Conservation (phyloP, 1,140 invertebrate genomes). For the Drosophila fuyamai region DNA sequence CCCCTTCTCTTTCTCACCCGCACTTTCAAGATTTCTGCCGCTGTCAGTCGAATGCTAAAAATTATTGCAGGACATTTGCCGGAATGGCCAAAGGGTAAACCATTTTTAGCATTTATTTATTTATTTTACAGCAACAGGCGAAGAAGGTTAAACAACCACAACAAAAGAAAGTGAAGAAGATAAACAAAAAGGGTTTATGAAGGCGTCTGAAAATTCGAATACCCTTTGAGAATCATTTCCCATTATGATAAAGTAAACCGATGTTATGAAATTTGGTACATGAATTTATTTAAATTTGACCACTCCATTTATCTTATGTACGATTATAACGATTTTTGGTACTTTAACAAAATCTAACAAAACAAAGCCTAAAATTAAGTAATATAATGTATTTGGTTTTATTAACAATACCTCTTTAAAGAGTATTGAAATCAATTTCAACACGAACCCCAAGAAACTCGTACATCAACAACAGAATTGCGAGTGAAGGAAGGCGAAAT, state of each 20-base stretch:
- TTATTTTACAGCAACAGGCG: constrained; percentile 51
- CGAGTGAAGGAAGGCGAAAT: not conserved
- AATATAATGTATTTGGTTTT: not conserved
- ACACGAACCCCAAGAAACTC: constrained; percentile 7
- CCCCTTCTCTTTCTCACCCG: constrained; percentile 15
- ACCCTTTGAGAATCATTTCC: not conserved
- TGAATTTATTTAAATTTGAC: not conserved
- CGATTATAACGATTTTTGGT: too few species aligned
- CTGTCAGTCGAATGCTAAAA: constrained; percentile 64
- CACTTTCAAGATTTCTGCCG: constrained; percentile 10
- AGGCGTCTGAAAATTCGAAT: not conserved
- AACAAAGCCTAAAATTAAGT: too few species aligned
- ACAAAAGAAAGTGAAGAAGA: constrained; percentile 40
- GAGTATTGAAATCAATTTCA: constrained; percentile 17
- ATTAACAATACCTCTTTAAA: not conserved
- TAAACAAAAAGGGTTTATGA: constrained; percentile 4
- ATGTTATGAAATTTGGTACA: not conserved
- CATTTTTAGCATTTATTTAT: constrained; percentile 63
- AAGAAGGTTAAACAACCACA: constrained; percentile 37
- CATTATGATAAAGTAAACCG: too few species aligned
- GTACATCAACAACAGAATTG: constrained; percentile 18
- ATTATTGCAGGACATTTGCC: constrained; percentile 78
- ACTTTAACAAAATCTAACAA: too few species aligned
- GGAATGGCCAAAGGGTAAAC: constrained; percentile 64
- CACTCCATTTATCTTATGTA: too few species aligned